Base-by-base conservation (phyloP, 2,797 vertebrate genomes). In the Sebastes iracundus region DNA sequence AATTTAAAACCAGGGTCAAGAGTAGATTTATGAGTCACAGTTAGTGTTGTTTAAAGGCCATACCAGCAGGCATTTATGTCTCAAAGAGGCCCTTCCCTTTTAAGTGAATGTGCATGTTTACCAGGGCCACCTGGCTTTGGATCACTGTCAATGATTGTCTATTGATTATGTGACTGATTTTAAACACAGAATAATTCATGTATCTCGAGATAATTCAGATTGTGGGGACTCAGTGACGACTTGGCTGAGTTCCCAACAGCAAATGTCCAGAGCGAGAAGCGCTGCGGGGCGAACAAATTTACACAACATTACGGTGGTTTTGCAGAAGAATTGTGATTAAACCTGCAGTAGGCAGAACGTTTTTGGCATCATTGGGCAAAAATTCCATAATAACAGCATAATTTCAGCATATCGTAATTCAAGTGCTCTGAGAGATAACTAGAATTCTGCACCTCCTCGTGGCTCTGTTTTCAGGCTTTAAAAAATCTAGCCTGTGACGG, bases 101-200 rank as follows among this genome's bases (percentile, higher is more conserved):
- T 64, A 75, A 58, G 22, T 72, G 46, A 13, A 64, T 84, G 66
- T 78, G 30, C 65, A 79, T 79, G 56, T 78, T 80, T n/a, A 61
- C 49, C 20, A 68, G 46, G 52, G 63, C 72, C 82, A 59, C 52
- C 42, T 68, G 71, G 33, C 49, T 85, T 71, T 72, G 63, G 38
- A 61, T 71, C 66, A 33, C 53, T 58, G 49, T 65, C 72, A 83
- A 22, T 23, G 12, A 75, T 38, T 77, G 71, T 72, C 65, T 69
- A 92, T 91, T 88, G 84, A 93, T 89, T 78, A 72, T 46, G 32
- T 72, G 53, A 27, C 33, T 55, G 32, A 80, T 63, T 79, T 81
- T 76, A 90, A 82, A 78, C 9, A 20, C 20, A 67, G 80, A 84
- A 80, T 74, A 84, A 87, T 85, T 75, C n/a, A 90, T 82, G 53